These are phyloP conservation scores for Orthonyx spaldingii DNA, from an alignment of 2,113 vertebrate genomes.

Conservation along the genomic window DNA sequence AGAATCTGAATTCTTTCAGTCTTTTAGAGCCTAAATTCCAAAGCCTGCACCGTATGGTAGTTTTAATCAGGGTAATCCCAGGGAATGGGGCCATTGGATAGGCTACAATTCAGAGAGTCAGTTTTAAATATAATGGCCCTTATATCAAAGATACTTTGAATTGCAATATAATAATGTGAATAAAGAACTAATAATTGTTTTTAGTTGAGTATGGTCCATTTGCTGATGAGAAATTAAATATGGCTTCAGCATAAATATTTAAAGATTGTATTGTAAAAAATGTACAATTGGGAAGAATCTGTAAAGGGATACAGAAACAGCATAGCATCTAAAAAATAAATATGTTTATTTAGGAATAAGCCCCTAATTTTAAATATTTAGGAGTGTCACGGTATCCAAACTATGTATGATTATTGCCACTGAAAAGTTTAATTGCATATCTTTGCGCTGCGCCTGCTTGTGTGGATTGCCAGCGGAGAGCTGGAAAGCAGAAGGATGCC, in stretches of 20 bases:
- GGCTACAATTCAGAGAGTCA: not conserved
- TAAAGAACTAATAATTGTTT: not conserved
- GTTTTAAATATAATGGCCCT: not conserved
- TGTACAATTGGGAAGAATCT: not conserved
- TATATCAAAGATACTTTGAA: not conserved
- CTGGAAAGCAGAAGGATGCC: slow-evolving; percentile 40
- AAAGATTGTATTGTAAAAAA: not conserved
- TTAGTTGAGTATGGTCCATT: not conserved
- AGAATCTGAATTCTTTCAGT: not conserved
- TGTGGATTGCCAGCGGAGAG: slow-evolving; percentile 23
- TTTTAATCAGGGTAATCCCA: not conserved
- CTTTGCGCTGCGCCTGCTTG: not conserved
- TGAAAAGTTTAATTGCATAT: slow-evolving; percentile 70
- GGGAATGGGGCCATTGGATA: not conserved
- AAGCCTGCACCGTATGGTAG: not conserved
- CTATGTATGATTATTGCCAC: not conserved
- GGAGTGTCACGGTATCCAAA: not conserved
- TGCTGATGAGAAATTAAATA: slow-evolving; percentile 4
- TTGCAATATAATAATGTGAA: not conserved
- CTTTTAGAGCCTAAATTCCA: not conserved
- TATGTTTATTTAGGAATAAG: not conserved
- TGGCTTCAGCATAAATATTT: slow-evolving; percentile 3
- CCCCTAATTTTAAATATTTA: not conserved
- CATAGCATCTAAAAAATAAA: not conserved
- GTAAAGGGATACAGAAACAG: not conserved